These are phyloP conservation scores for Phoeniculus purpureus DNA, from an alignment of 2,797 vertebrate species.

Conservation along the genomic window DNA sequence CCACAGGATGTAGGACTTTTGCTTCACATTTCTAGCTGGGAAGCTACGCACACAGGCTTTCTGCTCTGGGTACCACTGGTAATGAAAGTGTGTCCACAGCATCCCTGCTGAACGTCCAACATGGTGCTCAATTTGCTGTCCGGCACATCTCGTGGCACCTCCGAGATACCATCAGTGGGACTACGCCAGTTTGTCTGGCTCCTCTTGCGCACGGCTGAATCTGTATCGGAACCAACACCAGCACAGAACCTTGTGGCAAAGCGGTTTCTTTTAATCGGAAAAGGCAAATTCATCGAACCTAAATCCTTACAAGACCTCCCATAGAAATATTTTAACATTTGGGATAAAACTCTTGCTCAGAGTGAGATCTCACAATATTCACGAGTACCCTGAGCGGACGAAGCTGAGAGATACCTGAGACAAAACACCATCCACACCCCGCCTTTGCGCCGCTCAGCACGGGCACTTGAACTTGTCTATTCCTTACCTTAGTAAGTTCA, in stretches of 20 bases:
- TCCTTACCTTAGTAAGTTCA: neutral
- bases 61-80: neutral
- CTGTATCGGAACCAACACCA: neutral
- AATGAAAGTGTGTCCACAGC: neutral
- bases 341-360: neutral
- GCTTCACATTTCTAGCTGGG: neutral
- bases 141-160: neutral
- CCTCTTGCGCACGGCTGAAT: rapidly evolving
- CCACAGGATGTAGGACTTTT: neutral
- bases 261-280: neutral
- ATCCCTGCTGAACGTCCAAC: neutral
- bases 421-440: neutral
- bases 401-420: neutral
- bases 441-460: neutral
- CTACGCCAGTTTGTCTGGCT: neutral
- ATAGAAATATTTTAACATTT: neutral
- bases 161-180: neutral
- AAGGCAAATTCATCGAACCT: neutral
- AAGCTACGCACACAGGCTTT: neutral
- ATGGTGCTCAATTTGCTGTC: neutral
- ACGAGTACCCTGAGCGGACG: neutral
- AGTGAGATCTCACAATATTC: neutral
- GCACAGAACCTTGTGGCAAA: neutral
- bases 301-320: neutral
- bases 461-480: neutral